Percentiles rank a stretch among this genome's conserved stretches.
These are phyloP conservation scores for Oreotragus oreotragus DNA, from an alignment of 2,113 vertebrate species.

Conservation along the genomic window DNA sequence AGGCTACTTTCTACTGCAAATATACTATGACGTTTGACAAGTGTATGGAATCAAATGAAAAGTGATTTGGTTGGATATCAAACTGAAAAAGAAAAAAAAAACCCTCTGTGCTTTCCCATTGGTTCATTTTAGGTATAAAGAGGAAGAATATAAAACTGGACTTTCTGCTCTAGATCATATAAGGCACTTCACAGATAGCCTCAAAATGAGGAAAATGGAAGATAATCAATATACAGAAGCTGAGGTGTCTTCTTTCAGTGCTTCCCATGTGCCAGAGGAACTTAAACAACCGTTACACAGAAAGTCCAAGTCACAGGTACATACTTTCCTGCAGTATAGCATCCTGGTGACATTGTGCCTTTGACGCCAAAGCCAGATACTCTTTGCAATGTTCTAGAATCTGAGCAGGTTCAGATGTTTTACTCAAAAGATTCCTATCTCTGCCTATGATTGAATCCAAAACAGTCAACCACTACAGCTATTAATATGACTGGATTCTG, in stretches of 20 bases:
- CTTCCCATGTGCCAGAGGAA: slow-evolving; percentile 89
- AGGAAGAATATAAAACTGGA: slow-evolving; percentile 92
- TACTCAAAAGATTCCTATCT: background rate
- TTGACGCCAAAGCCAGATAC: background rate
- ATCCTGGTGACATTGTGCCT: slow-evolving; percentile 10
- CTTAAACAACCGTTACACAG: slow-evolving; percentile 96
- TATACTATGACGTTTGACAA: background rate
- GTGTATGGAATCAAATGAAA: slow-evolving; percentile 40
- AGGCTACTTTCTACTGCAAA: slow-evolving; percentile 18
- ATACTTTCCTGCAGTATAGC: slow-evolving; percentile 60
- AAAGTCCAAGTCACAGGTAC: slow-evolving; percentile 99
- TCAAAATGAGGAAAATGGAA: slow-evolving; percentile 93
- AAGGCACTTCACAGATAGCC: slow-evolving; percentile 94
- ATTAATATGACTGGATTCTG: background rate
- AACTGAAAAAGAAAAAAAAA: slow-evolving; percentile 43
- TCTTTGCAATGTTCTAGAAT: background rate
- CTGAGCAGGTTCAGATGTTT: background rate
- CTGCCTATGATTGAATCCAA: background rate
- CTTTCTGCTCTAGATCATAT: slow-evolving; percentile 97
- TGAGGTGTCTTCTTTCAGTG: slow-evolving; percentile 87
- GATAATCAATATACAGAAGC: slow-evolving; percentile 91
- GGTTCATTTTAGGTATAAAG: slow-evolving; percentile 87
- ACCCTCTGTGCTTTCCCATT: slow-evolving; percentile 65
- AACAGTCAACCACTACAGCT: background rate
- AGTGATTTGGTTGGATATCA: slow-evolving; percentile 49